Evolutionary conservation across 2,797 vertebrate species (phyloP).

Genomic region (Paratrypauchen microcephalus): DNA sequence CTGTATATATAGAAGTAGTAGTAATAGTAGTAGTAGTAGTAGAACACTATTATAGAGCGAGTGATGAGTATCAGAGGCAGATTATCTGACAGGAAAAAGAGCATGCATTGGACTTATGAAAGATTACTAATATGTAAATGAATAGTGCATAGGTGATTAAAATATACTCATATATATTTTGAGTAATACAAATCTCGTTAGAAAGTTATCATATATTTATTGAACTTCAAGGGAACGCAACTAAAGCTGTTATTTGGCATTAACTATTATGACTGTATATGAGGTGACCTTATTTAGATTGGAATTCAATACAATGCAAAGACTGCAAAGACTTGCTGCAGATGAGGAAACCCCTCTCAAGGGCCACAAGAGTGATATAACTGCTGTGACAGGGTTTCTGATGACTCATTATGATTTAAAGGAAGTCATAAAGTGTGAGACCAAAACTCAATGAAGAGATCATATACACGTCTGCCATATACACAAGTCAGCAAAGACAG

Average conservation of each 20-base stretch:
- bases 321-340: constrained; percentile 2
- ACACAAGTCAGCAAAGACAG: not conserved
- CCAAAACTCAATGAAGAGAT: constrained; percentile 10
- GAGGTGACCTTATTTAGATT: not conserved
- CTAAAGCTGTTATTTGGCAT: too few species aligned
- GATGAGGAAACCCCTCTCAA: constrained; percentile 4
- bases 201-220: too few species aligned
- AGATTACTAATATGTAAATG: not conserved
- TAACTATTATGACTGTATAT: not conserved
- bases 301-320: constrained; percentile 5
- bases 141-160: not conserved
- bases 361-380: not conserved
- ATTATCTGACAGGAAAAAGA: not conserved
- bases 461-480: not conserved
- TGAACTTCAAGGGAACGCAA: not conserved
- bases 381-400: not conserved
- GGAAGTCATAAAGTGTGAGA: not conserved
- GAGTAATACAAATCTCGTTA: not conserved
- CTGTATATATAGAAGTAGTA: too few species aligned
- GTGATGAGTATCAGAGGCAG: not conserved
- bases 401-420: not conserved
- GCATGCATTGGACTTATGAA: not conserved
- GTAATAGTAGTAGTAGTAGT: not conserved
- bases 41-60: not conserved
- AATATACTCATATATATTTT: not conserved